Evolutionary conservation across 2,888 invertebrate genomes (phyloP).

Genomic region (Macrosoma leucophasiata): DNA sequence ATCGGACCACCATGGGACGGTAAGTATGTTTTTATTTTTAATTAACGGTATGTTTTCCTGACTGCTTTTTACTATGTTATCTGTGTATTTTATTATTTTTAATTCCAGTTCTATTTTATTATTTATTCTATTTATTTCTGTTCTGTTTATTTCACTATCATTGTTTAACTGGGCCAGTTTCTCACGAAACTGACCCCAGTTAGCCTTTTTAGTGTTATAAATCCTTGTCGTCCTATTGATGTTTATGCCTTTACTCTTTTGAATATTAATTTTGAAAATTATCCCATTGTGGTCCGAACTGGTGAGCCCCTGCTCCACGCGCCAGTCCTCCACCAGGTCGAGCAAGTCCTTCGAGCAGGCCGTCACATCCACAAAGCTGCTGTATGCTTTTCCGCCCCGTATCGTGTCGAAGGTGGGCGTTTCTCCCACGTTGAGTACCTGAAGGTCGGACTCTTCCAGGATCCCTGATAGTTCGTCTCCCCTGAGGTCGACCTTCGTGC

Average conservation of each 20-base stretch:
- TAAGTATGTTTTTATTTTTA: neutral
- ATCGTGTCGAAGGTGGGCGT: no score
- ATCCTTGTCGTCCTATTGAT: constrained; percentile 7
- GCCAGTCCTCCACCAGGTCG: constrained; percentile 10
- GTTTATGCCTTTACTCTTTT: constrained; percentile 4
- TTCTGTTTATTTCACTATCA: no score
- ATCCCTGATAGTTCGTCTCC: no score
- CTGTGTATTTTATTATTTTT: neutral
- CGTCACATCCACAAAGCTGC: no score
- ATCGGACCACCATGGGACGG: constrained; percentile 2
- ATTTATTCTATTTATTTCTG: no score
- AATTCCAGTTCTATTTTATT: no score
- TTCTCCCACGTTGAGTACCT: no score
- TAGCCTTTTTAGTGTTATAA: constrained; percentile 13
- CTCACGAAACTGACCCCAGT: constrained; percentile 9
- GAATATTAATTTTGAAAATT: neutral
- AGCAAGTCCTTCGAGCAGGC: no score
- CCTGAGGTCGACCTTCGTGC: no score
- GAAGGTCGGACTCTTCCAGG: no score
- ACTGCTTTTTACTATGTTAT: neutral
- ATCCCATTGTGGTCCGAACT: constrained; percentile 15
- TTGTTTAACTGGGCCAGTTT: no score
- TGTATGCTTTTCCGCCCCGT: no score
- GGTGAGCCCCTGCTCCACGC: neutral
- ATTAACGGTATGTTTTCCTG: neutral